Evolutionary conservation across 2,113 vertebrate genomes (phyloP).

Genomic region (Gallinago paraguaiae): DNA sequence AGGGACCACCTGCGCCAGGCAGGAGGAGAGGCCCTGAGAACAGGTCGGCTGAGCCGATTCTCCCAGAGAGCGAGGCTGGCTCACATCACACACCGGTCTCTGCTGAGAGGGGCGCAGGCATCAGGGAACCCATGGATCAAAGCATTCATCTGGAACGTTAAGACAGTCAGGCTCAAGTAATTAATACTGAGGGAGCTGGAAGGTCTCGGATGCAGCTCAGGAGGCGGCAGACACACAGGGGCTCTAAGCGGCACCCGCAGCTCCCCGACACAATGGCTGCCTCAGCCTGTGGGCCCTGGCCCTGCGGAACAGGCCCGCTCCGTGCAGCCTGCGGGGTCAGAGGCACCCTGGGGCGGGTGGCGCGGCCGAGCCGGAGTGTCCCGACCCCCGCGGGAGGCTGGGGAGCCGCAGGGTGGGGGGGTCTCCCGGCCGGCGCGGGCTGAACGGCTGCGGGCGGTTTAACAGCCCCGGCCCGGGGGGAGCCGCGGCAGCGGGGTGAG

Average conservation of each 20-base stretch:
- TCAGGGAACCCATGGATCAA: neutral
- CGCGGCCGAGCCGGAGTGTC: fast-evolving
- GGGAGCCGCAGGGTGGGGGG: no score
- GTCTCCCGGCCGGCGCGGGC: no score
- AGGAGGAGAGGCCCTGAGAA: neutral
- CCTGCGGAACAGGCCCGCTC: neutral
- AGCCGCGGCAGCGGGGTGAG: fast-evolving
- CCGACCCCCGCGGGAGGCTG: no score
- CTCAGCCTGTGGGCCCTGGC: fast-evolving
- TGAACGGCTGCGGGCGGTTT: no score
- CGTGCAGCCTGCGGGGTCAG: fast-evolving
- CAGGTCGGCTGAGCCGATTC: neutral
- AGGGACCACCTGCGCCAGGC: neutral
- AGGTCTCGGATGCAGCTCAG: neutral
- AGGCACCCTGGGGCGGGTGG: neutral
- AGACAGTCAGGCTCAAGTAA: neutral
- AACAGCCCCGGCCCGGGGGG: neutral
- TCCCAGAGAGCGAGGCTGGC: neutral
- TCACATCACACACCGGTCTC: neutral
- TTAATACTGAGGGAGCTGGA: neutral
- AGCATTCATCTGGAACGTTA: neutral
- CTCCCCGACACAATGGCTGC: no score
- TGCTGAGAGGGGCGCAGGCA: neutral
- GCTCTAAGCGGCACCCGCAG: fast-evolving
- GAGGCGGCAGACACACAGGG: fast-evolving